Evolutionary conservation across 1,140 invertebrate species (phyloP), one percentile per base, ranked within the genome.

Genomic region (Scylla paramamosain): DNA sequence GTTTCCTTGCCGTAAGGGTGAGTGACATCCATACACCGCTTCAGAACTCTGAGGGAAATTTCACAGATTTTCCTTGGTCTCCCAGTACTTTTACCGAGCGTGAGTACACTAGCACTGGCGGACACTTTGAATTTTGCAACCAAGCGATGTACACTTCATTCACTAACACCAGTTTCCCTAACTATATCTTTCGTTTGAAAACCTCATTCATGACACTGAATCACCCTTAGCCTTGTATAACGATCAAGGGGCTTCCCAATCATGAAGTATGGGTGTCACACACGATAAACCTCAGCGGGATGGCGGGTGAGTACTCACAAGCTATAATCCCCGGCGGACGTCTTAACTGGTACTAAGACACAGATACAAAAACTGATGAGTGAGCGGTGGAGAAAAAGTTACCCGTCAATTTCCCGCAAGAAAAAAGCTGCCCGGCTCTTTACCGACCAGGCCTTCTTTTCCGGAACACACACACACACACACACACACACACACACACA

Each of bases 1-100:
- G 39, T 7, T 91, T 7, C 25, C 90, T 3, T 28, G 91, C 91
- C 25, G 52, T 59, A 77, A 45, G 25, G 59, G 12, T 77, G 25
- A 59, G 59, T 92, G 14, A 28, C 31, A 29, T 92, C 91, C 25
- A n/a, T n/a, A n/a, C n/a, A n/a, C n/a, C n/a, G n/a, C n/a, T n/a
- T n/a, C n/a, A n/a, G n/a, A n/a, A n/a, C 67, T 20, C 48, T 45
- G n/a, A 48, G 88, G 32, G 88, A 48, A 20, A 20, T 90, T 14
- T 16, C 31, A 28, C 83, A 6, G n/a, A 84, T 84, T 32, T 84
- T 46, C 2, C 32, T 14, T 20, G 39, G 10, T 20, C 45, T 45
- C 39, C 88, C 88, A 29, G 88, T 32, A 25, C 45, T 32, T n/a
- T 46, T 45, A n/a, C 7, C 39, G 2, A 6, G 88, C 2, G 45